Evolutionary conservation across 1,140 invertebrate genomes (phyloP).

Genomic region (Drosophila ambigua): DNA sequence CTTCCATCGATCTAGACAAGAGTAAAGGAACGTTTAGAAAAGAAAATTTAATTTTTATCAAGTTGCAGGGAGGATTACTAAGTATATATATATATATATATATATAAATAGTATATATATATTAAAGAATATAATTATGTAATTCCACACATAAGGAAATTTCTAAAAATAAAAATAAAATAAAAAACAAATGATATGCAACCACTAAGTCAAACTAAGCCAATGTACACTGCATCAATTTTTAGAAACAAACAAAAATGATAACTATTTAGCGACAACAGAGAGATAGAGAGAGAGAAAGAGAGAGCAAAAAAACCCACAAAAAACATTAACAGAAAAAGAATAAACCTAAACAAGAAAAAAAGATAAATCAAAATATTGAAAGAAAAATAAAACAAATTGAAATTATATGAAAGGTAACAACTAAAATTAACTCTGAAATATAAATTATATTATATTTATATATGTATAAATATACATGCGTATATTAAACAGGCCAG

Average conservation of each 20-base stretch:
- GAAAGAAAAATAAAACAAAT: constrained; percentile 13
- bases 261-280: constrained; percentile 26
- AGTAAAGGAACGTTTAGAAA: constrained; percentile 6
- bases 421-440: constrained; percentile 24
- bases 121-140: background rate
- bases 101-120: constrained; percentile 7
- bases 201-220: constrained; percentile 50
- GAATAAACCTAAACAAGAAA: background rate
- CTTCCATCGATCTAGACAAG: background rate
- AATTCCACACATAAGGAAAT: background rate
- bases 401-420: constrained; percentile 41
- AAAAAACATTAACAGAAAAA: background rate
- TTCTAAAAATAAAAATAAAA: background rate
- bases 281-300: no score
- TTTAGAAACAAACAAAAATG: constrained; percentile 35
- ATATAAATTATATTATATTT: constrained; percentile 21
- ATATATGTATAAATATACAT: constrained; percentile 10
- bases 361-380: constrained; percentile 11
- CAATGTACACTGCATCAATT: constrained; percentile 52
- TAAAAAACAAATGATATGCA: constrained; percentile 11
- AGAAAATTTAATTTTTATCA: constrained; percentile 14
- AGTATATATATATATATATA: constrained; percentile 8
- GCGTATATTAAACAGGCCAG: background rate
- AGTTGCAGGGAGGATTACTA: constrained; percentile 5
- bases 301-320: no score